Conservation (phyloP, 2,888 invertebrate genomes). For the Aporophyla nigra region DNA sequence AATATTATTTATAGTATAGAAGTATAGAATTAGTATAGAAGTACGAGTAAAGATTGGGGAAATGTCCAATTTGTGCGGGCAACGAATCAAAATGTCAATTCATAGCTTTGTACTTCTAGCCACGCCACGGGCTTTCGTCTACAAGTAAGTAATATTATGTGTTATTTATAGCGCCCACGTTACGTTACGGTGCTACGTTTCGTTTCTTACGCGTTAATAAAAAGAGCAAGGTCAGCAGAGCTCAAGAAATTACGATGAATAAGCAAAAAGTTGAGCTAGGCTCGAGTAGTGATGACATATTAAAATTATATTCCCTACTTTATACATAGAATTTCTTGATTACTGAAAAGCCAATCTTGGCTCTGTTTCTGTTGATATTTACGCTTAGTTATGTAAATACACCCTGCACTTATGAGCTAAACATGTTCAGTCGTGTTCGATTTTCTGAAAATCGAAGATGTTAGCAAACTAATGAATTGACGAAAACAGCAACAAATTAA, state of each 20-base stretch:
- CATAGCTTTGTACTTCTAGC: conserved; percentile 31
- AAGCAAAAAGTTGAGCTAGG: conserved; percentile 5
- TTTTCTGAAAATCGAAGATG: neutral
- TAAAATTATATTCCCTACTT: neutral
- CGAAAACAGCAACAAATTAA: neutral
- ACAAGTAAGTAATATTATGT: conserved; percentile 40
- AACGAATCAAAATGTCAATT: conserved; percentile 47
- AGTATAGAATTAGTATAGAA: no score
- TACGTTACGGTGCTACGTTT: conserved; percentile 14
- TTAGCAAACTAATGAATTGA: neutral
- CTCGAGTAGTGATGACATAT: neutral
- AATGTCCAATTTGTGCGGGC: conserved; percentile 31
- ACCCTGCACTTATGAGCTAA: neutral
- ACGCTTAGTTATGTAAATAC: neutral
- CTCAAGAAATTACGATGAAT: conserved; percentile 1
- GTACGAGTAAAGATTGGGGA: conserved; percentile 1
- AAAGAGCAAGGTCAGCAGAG: conserved; percentile 32
- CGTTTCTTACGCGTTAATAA: conserved; percentile 17
- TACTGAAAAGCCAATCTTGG: neutral
- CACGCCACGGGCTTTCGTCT: conserved; percentile 47
- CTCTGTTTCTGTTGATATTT: neutral
- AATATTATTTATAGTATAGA: no score
- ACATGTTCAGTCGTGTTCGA: no score
- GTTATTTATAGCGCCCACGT: conserved; percentile 33
- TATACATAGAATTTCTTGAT: neutral